These are phyloP conservation scores for Cathartes aura DNA, from an alignment of 2,113 vertebrate genomes.

Conservation along the genomic window DNA sequence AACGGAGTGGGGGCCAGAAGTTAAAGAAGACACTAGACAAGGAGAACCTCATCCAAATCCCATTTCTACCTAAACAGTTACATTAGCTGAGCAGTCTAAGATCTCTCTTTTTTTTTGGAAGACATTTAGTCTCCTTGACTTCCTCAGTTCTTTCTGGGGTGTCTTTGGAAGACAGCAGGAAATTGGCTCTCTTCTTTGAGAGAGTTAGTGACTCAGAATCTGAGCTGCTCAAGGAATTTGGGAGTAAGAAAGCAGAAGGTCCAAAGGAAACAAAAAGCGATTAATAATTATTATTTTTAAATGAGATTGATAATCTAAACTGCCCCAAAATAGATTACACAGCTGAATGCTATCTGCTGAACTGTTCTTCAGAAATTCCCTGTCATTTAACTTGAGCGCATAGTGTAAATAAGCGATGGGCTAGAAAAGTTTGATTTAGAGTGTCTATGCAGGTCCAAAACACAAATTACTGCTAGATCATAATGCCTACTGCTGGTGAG, in stretches of 20 bases:
- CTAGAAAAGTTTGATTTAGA: neutral
- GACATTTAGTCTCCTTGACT: neutral
- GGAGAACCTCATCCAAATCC: neutral
- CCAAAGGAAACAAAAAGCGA: neutral
- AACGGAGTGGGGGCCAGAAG: constrained; percentile 85
- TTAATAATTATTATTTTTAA: neutral
- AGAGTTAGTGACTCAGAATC: neutral
- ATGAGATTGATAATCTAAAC: neutral
- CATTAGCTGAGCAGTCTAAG: neutral
- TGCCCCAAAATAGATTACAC: neutral
- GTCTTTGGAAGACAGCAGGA: neutral
- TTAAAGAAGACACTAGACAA: constrained; percentile 77
- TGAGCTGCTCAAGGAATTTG: neutral
- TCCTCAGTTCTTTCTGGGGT: neutral
- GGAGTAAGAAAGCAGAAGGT: neutral
- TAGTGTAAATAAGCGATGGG: neutral
- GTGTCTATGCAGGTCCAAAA: neutral
- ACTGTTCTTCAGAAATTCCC: neutral
- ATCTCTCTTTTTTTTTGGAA: neutral
- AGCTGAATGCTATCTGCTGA: neutral
- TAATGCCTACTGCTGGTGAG: accelerated
- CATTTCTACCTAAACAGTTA: neutral
- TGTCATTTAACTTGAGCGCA: neutral
- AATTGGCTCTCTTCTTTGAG: neutral
- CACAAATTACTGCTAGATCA: neutral